Percentiles rank a stretch among this genome's conserved stretches.
Evolutionary conservation across 2,888 invertebrate species (phyloP).

Genomic region (Conistra vaccinii): DNA sequence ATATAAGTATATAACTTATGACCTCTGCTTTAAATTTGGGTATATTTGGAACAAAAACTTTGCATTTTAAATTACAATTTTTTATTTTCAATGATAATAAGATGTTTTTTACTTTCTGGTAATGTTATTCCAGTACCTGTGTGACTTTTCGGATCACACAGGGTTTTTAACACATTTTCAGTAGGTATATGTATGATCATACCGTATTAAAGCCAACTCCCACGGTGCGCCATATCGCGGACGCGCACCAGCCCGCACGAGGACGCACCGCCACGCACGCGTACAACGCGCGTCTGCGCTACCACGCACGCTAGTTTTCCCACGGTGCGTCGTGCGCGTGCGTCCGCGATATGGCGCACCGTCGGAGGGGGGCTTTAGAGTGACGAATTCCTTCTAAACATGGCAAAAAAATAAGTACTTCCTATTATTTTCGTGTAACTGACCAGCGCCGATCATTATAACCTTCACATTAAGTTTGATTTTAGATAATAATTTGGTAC

Average conservation of each 20-base stretch:
- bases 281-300: too few species aligned
- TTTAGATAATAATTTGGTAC: constrained; percentile 6
- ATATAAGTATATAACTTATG: not conserved
- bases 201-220: too few species aligned
- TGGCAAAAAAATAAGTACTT: not conserved
- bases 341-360: too few species aligned
- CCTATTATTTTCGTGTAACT: not conserved
- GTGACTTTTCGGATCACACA: not conserved
- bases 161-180: not conserved
- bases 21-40: not conserved
- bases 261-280: too few species aligned
- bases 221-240: too few species aligned
- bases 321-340: too few species aligned
- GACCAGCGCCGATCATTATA: not conserved
- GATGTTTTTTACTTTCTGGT: not conserved
- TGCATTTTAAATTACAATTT: not conserved
- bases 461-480: not conserved
- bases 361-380: too few species aligned
- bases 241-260: too few species aligned
- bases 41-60: not conserved
- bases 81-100: not conserved
- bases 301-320: too few species aligned
- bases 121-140: too few species aligned
- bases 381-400: not conserved
- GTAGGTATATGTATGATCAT: not conserved